Percentiles rank a stretch among this genome's conserved stretches.
These are phyloP conservation scores for Matsumurasca onukii DNA, from an alignment of 1,140 invertebrate genomes.

Conservation along the genomic window DNA sequence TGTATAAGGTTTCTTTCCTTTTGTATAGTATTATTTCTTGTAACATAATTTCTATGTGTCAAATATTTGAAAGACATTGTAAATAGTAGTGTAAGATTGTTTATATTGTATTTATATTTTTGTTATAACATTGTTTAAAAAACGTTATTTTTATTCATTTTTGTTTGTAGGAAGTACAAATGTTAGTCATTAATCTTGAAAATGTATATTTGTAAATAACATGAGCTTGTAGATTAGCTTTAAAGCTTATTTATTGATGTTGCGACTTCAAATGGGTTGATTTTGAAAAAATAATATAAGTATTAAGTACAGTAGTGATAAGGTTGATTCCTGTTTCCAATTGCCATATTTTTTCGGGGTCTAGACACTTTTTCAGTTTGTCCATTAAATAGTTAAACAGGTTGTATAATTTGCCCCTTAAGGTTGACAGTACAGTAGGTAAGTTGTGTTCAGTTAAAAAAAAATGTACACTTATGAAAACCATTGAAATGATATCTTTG, in stretches of 20 bases:
- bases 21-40: background rate
- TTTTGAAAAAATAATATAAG: too few relatives aligned
- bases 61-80: slow-evolving; percentile 1
- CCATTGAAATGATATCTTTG: too few relatives aligned
- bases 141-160: slow-evolving; percentile 18
- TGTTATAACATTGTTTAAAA: slow-evolving; percentile 13
- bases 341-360: too few relatives aligned
- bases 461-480: too few relatives aligned
- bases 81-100: slow-evolving; percentile 14
- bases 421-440: too few relatives aligned
- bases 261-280: background rate
- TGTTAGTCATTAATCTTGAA: slow-evolving; percentile 18
- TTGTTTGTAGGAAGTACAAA: slow-evolving; percentile 14
- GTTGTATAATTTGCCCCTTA: too few relatives aligned
- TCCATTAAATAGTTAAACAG: too few relatives aligned
- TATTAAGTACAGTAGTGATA: too few relatives aligned
- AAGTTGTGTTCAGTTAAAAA: too few relatives aligned
- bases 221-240: slow-evolving; percentile 23
- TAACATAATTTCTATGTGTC: background rate
- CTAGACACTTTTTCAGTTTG: too few relatives aligned
- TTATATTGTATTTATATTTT: slow-evolving; percentile 24
- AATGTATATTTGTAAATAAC: slow-evolving; percentile 19
- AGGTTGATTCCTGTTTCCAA: too few relatives aligned
- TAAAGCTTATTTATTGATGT: slow-evolving; percentile 25
- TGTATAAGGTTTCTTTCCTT: background rate